Conservation (phyloP, 30 jellyfish, hydroid and myxozoan genomes). For the Clytia hemisphaerica region DNA sequence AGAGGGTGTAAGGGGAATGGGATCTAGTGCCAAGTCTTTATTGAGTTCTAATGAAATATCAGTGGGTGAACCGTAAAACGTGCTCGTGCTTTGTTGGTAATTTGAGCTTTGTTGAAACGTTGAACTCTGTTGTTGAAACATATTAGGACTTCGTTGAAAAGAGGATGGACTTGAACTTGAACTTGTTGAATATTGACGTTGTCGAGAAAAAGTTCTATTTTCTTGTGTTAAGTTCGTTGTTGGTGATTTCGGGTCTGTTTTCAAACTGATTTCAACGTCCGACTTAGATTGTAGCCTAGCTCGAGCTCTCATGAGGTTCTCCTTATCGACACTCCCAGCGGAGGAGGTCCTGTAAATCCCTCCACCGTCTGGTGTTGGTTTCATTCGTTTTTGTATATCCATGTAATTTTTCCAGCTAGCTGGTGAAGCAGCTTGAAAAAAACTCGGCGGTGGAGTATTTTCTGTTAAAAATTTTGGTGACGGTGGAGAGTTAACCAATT, state of each 20-base stretch:
- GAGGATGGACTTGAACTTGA: not conserved
- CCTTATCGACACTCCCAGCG: too few relatives aligned
- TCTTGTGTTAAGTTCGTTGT: not conserved
- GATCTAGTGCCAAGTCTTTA: not conserved
- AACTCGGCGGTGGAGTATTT: constrained; percentile 74
- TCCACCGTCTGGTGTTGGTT: too few relatives aligned
- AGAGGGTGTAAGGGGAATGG: constrained; percentile 3
- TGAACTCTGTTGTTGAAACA: too few relatives aligned
- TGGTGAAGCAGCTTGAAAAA: constrained; percentile 34
- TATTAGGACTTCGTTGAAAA: not conserved
- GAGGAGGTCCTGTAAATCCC: too few relatives aligned
- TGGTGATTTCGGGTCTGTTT: too few relatives aligned
- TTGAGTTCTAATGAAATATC: not conserved
- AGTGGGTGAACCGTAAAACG: not conserved
- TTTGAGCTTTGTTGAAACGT: too few relatives aligned
- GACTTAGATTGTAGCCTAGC: too few relatives aligned
- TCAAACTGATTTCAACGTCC: too few relatives aligned
- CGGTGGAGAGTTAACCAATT: constrained; percentile 38
- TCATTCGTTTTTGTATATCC: too few relatives aligned
- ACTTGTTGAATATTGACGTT: not conserved
- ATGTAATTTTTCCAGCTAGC: constrained; percentile 41
- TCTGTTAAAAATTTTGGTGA: constrained; percentile 67
- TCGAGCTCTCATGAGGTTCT: too few relatives aligned
- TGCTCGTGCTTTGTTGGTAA: not conserved
- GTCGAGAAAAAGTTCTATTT: not conserved